Evolutionary conservation across 2,888 invertebrate species (phyloP).

Genomic region (Macropis europaea): DNA sequence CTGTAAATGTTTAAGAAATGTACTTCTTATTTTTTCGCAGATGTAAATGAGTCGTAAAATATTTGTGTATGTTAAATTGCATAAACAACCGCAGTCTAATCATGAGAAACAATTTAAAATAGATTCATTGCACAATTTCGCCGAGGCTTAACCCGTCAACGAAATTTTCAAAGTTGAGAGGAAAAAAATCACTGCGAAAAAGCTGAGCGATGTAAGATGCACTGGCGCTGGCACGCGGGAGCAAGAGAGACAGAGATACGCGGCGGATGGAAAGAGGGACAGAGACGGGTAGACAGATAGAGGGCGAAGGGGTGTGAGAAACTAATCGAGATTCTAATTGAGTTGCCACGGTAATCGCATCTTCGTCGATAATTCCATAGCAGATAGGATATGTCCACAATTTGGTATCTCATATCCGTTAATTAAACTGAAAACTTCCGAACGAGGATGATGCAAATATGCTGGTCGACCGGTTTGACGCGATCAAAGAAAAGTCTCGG

Average conservation of each 20-base stretch:
- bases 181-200: not conserved
- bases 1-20: too few species aligned
- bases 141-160: not conserved
- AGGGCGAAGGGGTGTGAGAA: slow-evolving; percentile 34
- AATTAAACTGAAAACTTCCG: slow-evolving; percentile 53
- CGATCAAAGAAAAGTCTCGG: slow-evolving; percentile 13
- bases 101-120: slow-evolving; percentile 1
- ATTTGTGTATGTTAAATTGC: too few species aligned
- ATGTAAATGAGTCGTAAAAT: too few species aligned
- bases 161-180: not conserved
- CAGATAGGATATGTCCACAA: slow-evolving; percentile 56
- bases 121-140: not conserved
- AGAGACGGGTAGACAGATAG: not conserved
- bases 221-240: too few species aligned
- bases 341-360: slow-evolving; percentile 50
- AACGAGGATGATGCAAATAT: slow-evolving; percentile 27
- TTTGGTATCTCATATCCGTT: slow-evolving; percentile 57
- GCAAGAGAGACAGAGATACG: slow-evolving; percentile 12
- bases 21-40: too few species aligned
- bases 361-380: slow-evolving; percentile 47
- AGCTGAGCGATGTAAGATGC: not conserved
- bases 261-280: not conserved
- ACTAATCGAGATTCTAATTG: slow-evolving; percentile 59
- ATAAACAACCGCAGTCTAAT: too few species aligned
- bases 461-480: not conserved